These are phyloP conservation scores for Aspiorhynchus laticeps DNA, from an alignment of 2,113 vertebrate genomes.

Conservation along the genomic window DNA sequence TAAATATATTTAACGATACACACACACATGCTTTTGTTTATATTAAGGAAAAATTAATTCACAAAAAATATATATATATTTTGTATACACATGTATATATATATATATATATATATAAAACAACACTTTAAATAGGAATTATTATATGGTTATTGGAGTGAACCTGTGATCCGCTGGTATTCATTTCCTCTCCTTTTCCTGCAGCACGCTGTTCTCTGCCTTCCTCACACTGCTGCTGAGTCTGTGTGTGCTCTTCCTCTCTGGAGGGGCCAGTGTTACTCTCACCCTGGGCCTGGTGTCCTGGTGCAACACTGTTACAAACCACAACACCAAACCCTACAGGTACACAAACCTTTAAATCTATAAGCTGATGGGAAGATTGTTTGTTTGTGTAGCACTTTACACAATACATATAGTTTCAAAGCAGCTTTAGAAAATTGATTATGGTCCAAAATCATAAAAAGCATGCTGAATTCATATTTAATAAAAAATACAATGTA, in stretches of 20 bases:
- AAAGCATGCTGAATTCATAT: background rate
- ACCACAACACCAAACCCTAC: slow-evolving; percentile 67
- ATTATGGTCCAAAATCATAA: background rate
- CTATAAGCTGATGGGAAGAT: background rate
- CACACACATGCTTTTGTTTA: too few relatives aligned
- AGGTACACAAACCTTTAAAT: slow-evolving; percentile 62
- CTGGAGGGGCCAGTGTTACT: slow-evolving; percentile 74
- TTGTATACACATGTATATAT: too few relatives aligned
- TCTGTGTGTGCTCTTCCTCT: slow-evolving; percentile 76
- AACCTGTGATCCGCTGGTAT: background rate
- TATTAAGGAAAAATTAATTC: too few relatives aligned
- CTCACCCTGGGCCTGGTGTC: slow-evolving; percentile 75
- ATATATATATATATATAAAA: too few relatives aligned
- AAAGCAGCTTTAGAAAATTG: background rate
- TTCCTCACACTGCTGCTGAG: slow-evolving; percentile 79
- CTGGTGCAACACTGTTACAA: slow-evolving; percentile 79
- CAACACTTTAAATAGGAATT: too few relatives aligned
- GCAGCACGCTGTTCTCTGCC: slow-evolving; percentile 78
- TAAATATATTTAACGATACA: too few relatives aligned
- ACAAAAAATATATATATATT: too few relatives aligned
- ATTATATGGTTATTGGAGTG: background rate
- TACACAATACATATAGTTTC: background rate
- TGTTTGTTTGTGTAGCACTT: background rate
- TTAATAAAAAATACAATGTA: background rate
- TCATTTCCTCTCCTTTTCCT: background rate